Base-by-base conservation (phyloP, 1,140 invertebrate species). In the Carposina sasakii region DNA sequence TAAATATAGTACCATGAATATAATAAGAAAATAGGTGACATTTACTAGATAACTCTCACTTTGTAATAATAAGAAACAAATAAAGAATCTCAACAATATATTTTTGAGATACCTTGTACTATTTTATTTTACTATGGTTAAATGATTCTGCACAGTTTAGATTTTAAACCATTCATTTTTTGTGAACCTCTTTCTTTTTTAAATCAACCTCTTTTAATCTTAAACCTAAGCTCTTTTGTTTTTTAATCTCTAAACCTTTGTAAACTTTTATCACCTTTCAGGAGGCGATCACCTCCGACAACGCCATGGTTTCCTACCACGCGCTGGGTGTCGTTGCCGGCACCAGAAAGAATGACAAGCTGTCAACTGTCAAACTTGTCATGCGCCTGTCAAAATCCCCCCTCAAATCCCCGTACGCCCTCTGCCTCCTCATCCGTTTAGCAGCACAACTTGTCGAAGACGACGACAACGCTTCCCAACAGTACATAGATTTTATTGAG, bases 251-350 rank as follows among this genome's bases (percentile, higher is more conserved):
- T n/a, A n/a, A n/a, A n/a, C n/a, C n/a, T n/a, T n/a, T n/a, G n/a
- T n/a, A n/a, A n/a, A n/a, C n/a, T n/a, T n/a, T n/a, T n/a, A n/a
- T n/a, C n/a, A n/a, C n/a, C 83, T 42, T 33, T 37, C 86, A 89
- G 77, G 88, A 89, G 63, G 87, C 87, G 2, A 60, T 89, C 10
- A 88, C 85, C 43, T 85, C 81, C 0, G 87, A 88, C 53, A 93
- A 93, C 65, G 90, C 94, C 0, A 96, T 97, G 94, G 94, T 97
- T 2, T 95, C 99, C 77, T 99, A 98, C 85, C 98, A 99, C 86
- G 98, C 98, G 0, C 85, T 99, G 9, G 98, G 97, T 12, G 89
- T 99, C 6, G 87, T 99, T 8, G 99, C 99, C 71, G 94, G 97
- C 71, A 98, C 99, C 36, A 89, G 97, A 17, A 96, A 95, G 79